phyloP scores from a whole-genome alignment of 2,113 vertebrate genomes.

The Oriolus oriolus region DNA sequence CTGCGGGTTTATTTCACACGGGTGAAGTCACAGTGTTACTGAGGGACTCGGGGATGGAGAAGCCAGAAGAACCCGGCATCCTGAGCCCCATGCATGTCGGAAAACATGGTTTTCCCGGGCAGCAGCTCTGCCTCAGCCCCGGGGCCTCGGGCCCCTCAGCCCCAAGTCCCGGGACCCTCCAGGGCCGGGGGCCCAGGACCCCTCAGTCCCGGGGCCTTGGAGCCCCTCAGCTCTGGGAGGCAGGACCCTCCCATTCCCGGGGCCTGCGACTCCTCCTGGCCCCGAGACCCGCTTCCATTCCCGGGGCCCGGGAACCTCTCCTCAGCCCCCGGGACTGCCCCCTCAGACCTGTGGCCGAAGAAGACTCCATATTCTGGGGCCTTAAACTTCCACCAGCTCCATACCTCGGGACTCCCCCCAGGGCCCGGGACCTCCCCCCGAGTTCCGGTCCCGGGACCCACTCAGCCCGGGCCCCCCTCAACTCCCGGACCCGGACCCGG shows the following conservation, averaged over 20 bases:
- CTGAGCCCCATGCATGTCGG: rapidly evolving
- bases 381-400: neutral
- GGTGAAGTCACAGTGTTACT: rapidly evolving
- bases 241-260: too few species aligned
- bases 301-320: rapidly evolving
- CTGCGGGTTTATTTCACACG: rapidly evolving
- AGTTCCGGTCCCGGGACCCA: neutral
- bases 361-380: neutral
- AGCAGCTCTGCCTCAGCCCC: neutral
- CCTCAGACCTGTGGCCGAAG: neutral
- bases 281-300: neutral
- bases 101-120: rapidly evolving
- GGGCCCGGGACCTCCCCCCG: rapidly evolving
- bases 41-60: rapidly evolving
- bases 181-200: neutral
- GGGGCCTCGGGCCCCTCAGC: rapidly evolving
- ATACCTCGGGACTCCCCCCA: neutral
- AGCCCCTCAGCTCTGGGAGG: neutral
- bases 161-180: too few species aligned
- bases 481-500: neutral
- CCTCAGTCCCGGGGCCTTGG: too few species aligned
- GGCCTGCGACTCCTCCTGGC: too few species aligned
- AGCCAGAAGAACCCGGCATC: rapidly evolving
- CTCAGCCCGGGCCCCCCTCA: too few species aligned
- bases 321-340: too few species aligned